These are phyloP conservation scores for Ataeniobius toweri DNA, from an alignment of 2,797 vertebrate species.

Conservation along the genomic window DNA sequence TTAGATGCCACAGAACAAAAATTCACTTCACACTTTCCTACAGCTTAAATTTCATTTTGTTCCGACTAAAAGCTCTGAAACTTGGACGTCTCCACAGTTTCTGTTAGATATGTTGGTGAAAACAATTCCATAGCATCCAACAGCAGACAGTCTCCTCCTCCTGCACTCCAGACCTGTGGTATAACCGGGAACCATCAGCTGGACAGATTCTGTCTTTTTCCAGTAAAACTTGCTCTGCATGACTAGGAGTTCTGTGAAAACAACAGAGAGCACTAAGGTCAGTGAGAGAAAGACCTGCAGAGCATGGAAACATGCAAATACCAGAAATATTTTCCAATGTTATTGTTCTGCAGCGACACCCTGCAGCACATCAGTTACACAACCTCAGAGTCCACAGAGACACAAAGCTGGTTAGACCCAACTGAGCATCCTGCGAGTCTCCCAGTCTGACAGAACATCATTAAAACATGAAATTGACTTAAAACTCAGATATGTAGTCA, in stretches of 20 bases:
- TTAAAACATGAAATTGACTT: too few relatives aligned
- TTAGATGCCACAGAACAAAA: background rate
- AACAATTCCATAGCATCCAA: background rate
- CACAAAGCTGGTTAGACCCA: background rate
- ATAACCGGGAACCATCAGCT: background rate
- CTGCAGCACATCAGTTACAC: slow-evolving; percentile 8
- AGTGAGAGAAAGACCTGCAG: slow-evolving; percentile 7
- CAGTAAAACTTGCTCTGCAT: background rate
- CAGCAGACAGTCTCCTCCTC: background rate
- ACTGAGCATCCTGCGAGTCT: background rate
- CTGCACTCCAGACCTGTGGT: background rate
- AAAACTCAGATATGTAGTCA: too few relatives aligned
- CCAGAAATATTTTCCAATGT: slow-evolving; percentile 19
- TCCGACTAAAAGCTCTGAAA: background rate
- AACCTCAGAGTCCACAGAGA: background rate
- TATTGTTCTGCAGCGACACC: background rate
- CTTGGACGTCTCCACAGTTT: background rate
- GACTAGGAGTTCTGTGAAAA: background rate
- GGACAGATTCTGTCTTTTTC: background rate
- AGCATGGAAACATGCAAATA: slow-evolving; percentile 6
- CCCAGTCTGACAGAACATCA: too few relatives aligned
- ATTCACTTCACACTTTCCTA: background rate
- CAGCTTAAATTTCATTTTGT: background rate
- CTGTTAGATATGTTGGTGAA: background rate
- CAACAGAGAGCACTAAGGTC: background rate